Percentiles rank a stretch among this genome's conserved stretches.
These are phyloP conservation scores for Drosophila quinaria DNA, from an alignment of 2,888 invertebrate species.

Conservation along the genomic window DNA sequence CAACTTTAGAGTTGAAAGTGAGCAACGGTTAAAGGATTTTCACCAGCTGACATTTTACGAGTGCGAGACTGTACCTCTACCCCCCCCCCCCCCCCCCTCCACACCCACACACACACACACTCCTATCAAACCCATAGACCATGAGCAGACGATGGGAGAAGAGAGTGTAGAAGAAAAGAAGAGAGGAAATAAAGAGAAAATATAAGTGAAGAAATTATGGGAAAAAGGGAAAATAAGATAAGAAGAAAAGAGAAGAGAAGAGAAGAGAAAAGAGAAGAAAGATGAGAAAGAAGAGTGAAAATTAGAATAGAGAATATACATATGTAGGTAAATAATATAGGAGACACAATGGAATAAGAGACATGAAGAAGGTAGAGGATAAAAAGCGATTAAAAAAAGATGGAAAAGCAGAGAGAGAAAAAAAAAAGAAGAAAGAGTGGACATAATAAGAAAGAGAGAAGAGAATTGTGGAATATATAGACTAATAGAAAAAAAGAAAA, in stretches of 20 bases:
- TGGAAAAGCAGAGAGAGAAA: background rate
- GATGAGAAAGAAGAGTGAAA: background rate
- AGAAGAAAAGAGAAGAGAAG: background rate
- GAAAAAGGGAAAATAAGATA: background rate
- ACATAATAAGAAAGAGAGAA: background rate
- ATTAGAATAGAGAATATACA: no score
- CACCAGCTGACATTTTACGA: conserved; percentile 17
- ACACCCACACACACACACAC: no score
- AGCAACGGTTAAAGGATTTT: conserved; percentile 55
- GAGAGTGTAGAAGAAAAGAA: background rate
- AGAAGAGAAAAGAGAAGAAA: background rate
- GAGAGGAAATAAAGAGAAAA: background rate
- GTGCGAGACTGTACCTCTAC: no score
- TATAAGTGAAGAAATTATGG: background rate
- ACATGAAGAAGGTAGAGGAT: background rate
- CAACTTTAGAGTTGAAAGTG: conserved; percentile 60
- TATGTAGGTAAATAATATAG: no score
- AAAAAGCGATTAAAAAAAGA: background rate
- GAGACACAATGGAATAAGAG: no score
- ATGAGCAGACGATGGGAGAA: background rate
- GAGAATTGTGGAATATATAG: background rate
- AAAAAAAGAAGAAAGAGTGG: background rate
- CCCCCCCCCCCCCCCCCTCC: no score
- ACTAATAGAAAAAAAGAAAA: background rate
- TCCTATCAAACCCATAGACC: background rate